phyloP scores from a whole-genome alignment of 1,140 invertebrate genomes.

The Drosophila miranda region DNA sequence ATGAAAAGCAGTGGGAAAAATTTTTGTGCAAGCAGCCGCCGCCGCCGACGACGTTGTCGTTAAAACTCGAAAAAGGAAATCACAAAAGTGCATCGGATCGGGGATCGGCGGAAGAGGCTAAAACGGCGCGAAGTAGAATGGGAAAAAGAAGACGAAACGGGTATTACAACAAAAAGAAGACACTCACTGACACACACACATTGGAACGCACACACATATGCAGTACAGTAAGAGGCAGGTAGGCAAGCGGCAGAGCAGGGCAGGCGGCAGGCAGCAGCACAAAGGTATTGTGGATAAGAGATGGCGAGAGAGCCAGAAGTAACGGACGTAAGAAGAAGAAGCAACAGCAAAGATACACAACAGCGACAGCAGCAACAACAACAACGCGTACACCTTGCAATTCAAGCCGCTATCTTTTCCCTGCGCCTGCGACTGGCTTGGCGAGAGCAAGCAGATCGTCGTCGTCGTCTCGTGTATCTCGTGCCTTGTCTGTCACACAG shows the following conservation, averaged over 20 bases:
- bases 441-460: constrained; percentile 25
- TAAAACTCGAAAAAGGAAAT: constrained; percentile 73
- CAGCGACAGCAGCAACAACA: constrained; percentile 48
- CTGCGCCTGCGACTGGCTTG: constrained; percentile 40
- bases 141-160: constrained; percentile 73
- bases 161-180: constrained; percentile 69
- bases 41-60: constrained; percentile 39
- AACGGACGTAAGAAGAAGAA: constrained; percentile 74
- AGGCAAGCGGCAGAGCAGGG: constrained; percentile 12
- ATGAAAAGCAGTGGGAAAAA: constrained; percentile 73
- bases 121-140: constrained; percentile 78
- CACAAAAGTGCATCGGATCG: constrained; percentile 71
- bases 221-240: neutral
- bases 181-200: constrained; percentile 24
- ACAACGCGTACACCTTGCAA: constrained; percentile 74
- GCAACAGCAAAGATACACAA: constrained; percentile 72
- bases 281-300: constrained; percentile 54
- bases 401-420: constrained; percentile 75
- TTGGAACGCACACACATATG: neutral
- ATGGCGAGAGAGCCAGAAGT: constrained; percentile 71
- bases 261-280: constrained; percentile 19
- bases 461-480: neutral
- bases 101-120: constrained; percentile 64
- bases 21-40: constrained; percentile 41
- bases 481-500: constrained; percentile 42